These are phyloP conservation scores for Saturnia japonica DNA, from an alignment of 2,888 invertebrate genomes.

Conservation along the genomic window DNA sequence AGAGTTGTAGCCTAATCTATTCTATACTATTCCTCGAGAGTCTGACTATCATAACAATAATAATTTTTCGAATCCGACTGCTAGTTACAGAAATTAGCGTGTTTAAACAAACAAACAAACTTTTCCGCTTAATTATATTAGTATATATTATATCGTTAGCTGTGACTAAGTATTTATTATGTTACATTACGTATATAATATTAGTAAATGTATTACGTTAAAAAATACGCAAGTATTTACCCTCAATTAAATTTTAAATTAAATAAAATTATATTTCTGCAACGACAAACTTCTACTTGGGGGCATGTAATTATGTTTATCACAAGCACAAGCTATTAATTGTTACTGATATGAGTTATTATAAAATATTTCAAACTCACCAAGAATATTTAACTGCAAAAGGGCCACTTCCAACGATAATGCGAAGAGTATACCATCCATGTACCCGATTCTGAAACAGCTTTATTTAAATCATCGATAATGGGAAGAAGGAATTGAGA, in stretches of 20 bases:
- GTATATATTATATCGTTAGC: too few relatives aligned
- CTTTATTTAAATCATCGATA: neutral
- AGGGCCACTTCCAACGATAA: conserved; percentile 64
- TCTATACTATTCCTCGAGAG: too few relatives aligned
- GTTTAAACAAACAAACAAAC: too few relatives aligned
- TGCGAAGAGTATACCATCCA: conserved; percentile 67
- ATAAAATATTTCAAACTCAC: conserved; percentile 40
- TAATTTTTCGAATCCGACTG: too few relatives aligned
- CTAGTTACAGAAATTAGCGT: too few relatives aligned
- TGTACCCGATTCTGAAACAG: conserved; percentile 44
- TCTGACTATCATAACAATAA: too few relatives aligned
- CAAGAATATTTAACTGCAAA: conserved; percentile 62
- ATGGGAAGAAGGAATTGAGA: neutral
- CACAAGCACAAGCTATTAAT: neutral
- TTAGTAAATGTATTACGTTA: neutral
- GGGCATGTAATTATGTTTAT: neutral
- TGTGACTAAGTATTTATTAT: too few relatives aligned
- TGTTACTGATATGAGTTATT: neutral
- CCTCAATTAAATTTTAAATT: neutral
- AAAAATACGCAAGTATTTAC: neutral
- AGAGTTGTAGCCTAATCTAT: too few relatives aligned
- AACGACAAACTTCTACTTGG: neutral
- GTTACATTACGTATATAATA: too few relatives aligned
- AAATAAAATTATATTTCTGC: neutral
- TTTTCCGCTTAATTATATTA: too few relatives aligned